These are phyloP conservation scores for Pemphigus obesinymphae DNA, from an alignment of 1,140 invertebrate genomes.

Conservation along the genomic window DNA sequence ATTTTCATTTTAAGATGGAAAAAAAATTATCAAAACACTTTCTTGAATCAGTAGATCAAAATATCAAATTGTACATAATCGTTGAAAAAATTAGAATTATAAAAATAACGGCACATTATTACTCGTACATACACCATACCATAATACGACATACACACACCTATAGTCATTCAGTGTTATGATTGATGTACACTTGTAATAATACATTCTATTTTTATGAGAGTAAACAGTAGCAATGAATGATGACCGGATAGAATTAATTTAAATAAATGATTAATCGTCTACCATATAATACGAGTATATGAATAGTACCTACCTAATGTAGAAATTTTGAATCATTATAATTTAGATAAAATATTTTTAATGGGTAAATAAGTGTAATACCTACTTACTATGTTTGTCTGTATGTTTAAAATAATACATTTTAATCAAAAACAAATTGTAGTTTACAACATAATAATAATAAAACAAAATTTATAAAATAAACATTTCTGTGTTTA, in stretches of 20 bases:
- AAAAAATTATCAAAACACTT: no score
- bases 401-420: no score
- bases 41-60: no score
- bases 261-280: constrained; percentile 5
- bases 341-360: neutral
- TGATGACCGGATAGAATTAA: neutral
- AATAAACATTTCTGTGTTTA: neutral
- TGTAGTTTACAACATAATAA: no score
- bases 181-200: neutral
- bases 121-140: neutral
- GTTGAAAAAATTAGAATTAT: neutral
- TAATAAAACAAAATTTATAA: neutral
- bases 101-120: neutral
- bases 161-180: neutral
- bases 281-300: no score
- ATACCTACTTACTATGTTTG: neutral
- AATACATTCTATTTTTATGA: constrained; percentile 3
- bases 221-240: constrained; percentile 6
- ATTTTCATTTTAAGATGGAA: no score
- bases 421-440: no score
- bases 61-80: neutral
- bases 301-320: neutral
- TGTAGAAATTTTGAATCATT: neutral
- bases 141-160: no score
- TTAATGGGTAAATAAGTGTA: neutral